A percentile compares a stretch with the other conserved stretches of the same genome.
Conservation (phyloP, 2,113 vertebrate species). For the Oreocharis arfaki region DNA sequence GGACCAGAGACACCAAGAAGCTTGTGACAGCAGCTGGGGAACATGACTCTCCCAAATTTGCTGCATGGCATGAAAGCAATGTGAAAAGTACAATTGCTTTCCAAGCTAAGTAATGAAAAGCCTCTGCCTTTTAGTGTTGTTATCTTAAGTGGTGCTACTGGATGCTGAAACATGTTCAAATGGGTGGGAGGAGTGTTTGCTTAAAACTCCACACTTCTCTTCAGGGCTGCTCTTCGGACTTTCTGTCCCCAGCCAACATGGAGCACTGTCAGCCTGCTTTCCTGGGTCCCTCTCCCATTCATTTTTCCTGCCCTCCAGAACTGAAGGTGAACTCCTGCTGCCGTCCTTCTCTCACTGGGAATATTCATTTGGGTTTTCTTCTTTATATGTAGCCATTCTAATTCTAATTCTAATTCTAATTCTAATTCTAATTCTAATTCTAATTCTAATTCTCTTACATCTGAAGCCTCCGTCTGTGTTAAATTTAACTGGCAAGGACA, state of each 20-base stretch:
- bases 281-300: not conserved
- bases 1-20: not conserved
- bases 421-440: too few species aligned
- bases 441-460: not conserved
- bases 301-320: not conserved
- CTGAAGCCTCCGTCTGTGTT: not conserved
- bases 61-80: not conserved
- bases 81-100: not conserved
- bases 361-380: not conserved
- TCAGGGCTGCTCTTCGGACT: accelerated
- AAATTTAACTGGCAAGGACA: not conserved
- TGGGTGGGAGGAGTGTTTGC: not conserved
- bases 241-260: accelerated
- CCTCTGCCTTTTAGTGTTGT: not conserved
- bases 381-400: not conserved
- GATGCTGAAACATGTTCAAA: not conserved
- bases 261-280: not conserved
- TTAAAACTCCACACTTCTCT: not conserved
- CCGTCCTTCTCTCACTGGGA: not conserved
- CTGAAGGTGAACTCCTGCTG: not conserved
- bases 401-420: too few species aligned
- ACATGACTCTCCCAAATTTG: not conserved
- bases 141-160: not conserved
- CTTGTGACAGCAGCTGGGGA: accelerated
- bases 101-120: not conserved